These are phyloP conservation scores for Petrocephalus microphthalmus DNA, from an alignment of 2,113 vertebrate genomes.

Conservation along the genomic window DNA sequence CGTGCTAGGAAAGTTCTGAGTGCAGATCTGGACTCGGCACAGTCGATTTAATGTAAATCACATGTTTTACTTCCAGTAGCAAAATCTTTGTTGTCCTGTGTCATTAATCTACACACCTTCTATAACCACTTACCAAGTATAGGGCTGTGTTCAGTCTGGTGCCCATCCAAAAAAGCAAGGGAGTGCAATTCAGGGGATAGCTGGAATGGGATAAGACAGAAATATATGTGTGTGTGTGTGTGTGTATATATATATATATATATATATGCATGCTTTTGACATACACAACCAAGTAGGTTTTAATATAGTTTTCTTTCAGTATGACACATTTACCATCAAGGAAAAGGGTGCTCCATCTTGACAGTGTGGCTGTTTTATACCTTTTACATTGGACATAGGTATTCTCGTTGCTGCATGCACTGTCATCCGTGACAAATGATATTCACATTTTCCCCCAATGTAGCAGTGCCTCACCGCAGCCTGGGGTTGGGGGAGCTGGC, in stretches of 20 bases:
- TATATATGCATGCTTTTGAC: not conserved
- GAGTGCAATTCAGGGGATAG: not conserved
- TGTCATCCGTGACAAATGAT: not conserved
- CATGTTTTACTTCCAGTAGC: too few species aligned
- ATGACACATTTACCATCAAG: not conserved
- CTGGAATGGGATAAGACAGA: not conserved
- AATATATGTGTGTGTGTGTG: not conserved
- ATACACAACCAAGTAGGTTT: not conserved
- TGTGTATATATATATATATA: not conserved
- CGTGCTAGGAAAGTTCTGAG: too few species aligned
- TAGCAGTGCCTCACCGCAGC: not conserved
- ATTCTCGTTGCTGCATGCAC: not conserved
- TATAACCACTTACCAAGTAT: not conserved
- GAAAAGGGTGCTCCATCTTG: not conserved
- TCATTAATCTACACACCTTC: not conserved
- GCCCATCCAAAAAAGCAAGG: not conserved
- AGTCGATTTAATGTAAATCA: too few species aligned
- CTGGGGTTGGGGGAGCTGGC: not conserved
- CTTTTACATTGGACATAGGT: not conserved
- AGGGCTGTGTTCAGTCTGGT: not conserved
- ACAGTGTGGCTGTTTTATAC: not conserved
- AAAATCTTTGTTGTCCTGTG: too few species aligned
- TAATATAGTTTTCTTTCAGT: not conserved
- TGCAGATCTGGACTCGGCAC: too few species aligned
- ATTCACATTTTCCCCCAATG: not conserved